phyloP scores from a whole-genome alignment of 2,888 invertebrate species.

The Nyleta sp. region DNA sequence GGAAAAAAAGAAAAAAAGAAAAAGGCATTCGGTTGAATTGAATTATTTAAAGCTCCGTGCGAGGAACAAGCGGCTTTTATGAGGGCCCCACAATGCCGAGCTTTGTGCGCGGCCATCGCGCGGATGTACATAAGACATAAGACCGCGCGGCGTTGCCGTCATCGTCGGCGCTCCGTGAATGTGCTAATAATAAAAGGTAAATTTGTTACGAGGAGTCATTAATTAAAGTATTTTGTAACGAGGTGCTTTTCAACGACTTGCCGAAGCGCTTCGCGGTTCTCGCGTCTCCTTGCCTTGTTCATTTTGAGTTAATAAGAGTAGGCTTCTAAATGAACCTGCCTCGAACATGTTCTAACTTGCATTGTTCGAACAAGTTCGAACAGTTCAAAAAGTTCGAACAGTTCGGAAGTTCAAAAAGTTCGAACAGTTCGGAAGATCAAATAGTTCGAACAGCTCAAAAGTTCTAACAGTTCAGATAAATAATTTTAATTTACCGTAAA shows the following conservation, averaged over 20 bases:
- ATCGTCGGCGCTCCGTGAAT: conserved; percentile 71
- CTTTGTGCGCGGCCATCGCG: conserved; percentile 75
- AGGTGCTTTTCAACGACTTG: conserved; percentile 61
- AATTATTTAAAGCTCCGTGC: conserved; percentile 79
- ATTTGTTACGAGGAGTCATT: conserved; percentile 80
- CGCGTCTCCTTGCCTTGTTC: conserved; percentile 23
- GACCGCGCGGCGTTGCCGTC: conserved; percentile 63
- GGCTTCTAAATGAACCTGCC: too few relatives aligned
- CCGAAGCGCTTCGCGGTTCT: conserved; percentile 21
- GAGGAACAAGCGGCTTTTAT: conserved; percentile 79
- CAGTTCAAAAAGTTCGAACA: too few relatives aligned
- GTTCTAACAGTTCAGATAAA: too few relatives aligned
- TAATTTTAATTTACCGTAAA: too few relatives aligned
- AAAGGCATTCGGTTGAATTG: conserved; percentile 79
- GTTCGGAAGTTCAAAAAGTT: too few relatives aligned
- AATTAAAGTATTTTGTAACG: conserved; percentile 80
- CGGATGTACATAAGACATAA: conserved; percentile 70
- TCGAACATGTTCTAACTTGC: too few relatives aligned
- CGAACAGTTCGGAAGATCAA: too few relatives aligned
- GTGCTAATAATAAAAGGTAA: conserved; percentile 81
- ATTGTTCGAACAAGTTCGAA: too few relatives aligned
- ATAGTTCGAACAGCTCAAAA: too few relatives aligned
- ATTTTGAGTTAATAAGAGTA: conserved; percentile 43
- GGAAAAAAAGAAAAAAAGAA: conserved; percentile 31
- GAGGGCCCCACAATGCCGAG: conserved; percentile 77